Base-by-base conservation (phyloP, 2,797 vertebrate genomes). In the Leuciscus waleckii region DNA sequence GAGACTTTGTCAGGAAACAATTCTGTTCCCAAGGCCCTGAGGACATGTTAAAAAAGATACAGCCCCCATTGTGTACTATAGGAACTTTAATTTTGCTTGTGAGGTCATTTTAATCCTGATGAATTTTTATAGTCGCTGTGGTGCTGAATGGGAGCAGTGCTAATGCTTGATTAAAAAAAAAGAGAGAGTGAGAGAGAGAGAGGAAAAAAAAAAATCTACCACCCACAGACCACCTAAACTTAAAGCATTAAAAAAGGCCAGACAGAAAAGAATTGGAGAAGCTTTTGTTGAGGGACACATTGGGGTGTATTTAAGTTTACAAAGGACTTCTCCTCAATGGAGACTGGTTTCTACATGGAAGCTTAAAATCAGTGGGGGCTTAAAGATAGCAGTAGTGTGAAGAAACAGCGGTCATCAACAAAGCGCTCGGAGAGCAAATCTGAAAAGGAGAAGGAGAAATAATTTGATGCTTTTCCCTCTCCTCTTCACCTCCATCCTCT, bases 101-200 rank as follows among this genome's bases (percentile, higher is more conserved):
- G 95, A 95, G 95, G 95, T 95, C 95, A 95, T 96, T 95, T 95
- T 96, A 96, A 96, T 96, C 95, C 95, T 95, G 95, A 95, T 95
- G 94, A 95, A 94, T 96, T 96, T 96, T 96, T 95, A 95, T 95
- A 94, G 95, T 92, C 92, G 92, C 93, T 87, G 90, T 94, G 93
- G 93, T 92, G 90, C 94, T 96, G 94, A 96, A 95, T 96, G 91
- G 94, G 89, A 91, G 86, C 92, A 90, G 89, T 87, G 90, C 94
- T 95, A 95, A 95, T 95, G 94, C 93, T 91, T 88, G 87, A 91
- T 89, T 89, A 91, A 90, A 91, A 90, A 90, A 89, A 88, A 87
- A 86, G 85, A 91, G 92, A 86, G 75, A 32, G 87, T 86, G 91
- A 92, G 93, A 89, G 89, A 90, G 92, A 93, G 93, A 88, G 88